phyloP scores from a whole-genome alignment of 1,140 invertebrate genomes.

The Reticulitermes speratus region DNA sequence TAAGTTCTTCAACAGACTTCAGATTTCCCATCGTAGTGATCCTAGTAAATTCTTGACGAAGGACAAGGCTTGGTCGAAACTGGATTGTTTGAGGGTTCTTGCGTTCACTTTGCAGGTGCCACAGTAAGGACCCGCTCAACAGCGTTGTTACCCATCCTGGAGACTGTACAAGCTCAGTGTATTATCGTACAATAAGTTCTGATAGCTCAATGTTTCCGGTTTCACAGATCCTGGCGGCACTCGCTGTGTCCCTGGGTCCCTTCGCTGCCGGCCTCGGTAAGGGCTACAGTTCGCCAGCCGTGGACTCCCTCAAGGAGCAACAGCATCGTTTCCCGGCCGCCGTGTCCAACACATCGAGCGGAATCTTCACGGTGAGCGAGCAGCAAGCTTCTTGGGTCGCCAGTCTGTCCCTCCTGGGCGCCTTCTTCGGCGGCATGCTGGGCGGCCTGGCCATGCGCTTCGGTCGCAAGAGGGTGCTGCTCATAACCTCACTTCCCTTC shows the following conservation, averaged over 20 bases:
- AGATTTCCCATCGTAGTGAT: no score
- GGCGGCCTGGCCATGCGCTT: slow-evolving; percentile 73
- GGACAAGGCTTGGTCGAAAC: no score
- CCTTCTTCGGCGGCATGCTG: slow-evolving; percentile 73
- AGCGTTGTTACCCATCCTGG: no score
- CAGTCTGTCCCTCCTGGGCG: slow-evolving; percentile 70
- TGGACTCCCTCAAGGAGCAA: slow-evolving; percentile 74
- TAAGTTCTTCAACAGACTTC: no score
- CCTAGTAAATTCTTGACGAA: no score
- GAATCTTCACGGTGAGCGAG: slow-evolving; percentile 54
- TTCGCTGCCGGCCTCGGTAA: slow-evolving; percentile 78
- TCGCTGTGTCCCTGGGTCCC: slow-evolving; percentile 77
- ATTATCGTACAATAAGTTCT: no score
- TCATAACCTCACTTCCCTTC: slow-evolving; percentile 68
- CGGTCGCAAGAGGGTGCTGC: slow-evolving; percentile 65
- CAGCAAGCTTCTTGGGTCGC: slow-evolving; percentile 83
- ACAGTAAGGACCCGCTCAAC: no score
- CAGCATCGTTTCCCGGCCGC: slow-evolving; percentile 48
- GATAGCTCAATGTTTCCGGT: background rate
- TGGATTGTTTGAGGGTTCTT: no score
- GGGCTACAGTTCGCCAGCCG: slow-evolving; percentile 79
- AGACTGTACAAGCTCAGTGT: no score
- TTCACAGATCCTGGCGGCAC: slow-evolving; percentile 70
- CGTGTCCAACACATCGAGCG: slow-evolving; percentile 38
- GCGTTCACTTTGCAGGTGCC: no score